phyloP scores from a whole-genome alignment of 2,888 invertebrate species.

The Orthosia gothica region DNA sequence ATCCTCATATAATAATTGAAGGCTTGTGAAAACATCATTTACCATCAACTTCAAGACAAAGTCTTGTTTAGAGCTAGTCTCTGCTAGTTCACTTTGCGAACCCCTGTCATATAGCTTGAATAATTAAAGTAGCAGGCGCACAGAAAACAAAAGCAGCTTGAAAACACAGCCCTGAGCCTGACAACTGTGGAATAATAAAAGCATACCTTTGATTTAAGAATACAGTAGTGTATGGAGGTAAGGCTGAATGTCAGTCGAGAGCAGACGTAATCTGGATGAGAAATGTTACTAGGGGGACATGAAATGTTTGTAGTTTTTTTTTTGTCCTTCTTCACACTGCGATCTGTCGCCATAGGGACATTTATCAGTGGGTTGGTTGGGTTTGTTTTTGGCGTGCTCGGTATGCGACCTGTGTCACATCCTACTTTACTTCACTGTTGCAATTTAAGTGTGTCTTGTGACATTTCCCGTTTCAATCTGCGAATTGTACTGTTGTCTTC shows the following conservation, averaged over 20 bases:
- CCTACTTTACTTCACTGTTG: too few species aligned
- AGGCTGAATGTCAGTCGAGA: not conserved
- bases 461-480: too few species aligned
- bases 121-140: conserved; percentile 43
- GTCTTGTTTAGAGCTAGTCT: too few species aligned
- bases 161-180: conserved; percentile 44
- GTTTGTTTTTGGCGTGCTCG: too few species aligned
- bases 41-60: not conserved
- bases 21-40: not conserved
- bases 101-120: conserved; percentile 28
- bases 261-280: conserved; percentile 5
- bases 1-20: too few species aligned
- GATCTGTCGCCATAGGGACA: too few species aligned
- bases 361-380: too few species aligned
- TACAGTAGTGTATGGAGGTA: conserved; percentile 32
- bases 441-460: too few species aligned
- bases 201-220: conserved; percentile 38
- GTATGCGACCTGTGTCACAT: too few species aligned
- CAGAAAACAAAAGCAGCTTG: conserved; percentile 36
- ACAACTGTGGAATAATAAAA: conserved; percentile 59
- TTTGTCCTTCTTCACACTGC: too few species aligned
- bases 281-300: not conserved
- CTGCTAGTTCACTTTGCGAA: not conserved
- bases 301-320: too few species aligned
- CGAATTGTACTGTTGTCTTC: too few species aligned